Conservation (phyloP, 1,140 invertebrate genomes). For the Caerostris extrusa region DNA sequence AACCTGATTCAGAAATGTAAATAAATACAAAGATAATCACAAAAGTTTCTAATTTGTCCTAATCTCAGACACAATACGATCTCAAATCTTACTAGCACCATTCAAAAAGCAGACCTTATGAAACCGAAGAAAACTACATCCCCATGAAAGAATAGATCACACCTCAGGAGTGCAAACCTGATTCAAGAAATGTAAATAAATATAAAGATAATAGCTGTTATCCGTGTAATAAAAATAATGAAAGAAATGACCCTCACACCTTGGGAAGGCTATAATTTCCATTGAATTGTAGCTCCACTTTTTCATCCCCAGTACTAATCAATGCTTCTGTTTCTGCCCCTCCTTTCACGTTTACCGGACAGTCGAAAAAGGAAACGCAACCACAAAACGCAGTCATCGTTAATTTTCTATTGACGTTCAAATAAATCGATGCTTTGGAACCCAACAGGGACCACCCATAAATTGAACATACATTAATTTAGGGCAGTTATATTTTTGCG, state of each 20-base stretch:
- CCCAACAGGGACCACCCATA: background rate
- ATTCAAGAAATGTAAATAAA: slow-evolving; percentile 39
- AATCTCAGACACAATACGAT: too few relatives aligned
- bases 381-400: slow-evolving; percentile 72
- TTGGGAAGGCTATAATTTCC: slow-evolving; percentile 64
- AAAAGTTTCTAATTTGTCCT: too few relatives aligned
- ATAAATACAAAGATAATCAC: too few relatives aligned
- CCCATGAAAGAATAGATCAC: background rate
- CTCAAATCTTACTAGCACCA: too few relatives aligned
- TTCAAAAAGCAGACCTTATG: too few relatives aligned
- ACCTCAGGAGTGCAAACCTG: background rate
- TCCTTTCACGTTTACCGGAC: slow-evolving; percentile 29
- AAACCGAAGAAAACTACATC: too few relatives aligned
- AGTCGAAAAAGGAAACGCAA: slow-evolving; percentile 67
- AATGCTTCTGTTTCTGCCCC: slow-evolving; percentile 73
- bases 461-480: background rate
- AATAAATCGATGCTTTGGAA: slow-evolving; percentile 68
- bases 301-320: slow-evolving; percentile 64
- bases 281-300: slow-evolving; percentile 46
- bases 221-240: slow-evolving; percentile 70
- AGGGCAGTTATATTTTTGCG: too few relatives aligned
- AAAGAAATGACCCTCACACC: slow-evolving; percentile 74
- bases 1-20: too few relatives aligned
- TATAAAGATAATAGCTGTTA: slow-evolving; percentile 19
- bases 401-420: slow-evolving; percentile 75